Conservation (phyloP, 23 tunicate genomes). For the Halocynthia roretzi region DNA sequence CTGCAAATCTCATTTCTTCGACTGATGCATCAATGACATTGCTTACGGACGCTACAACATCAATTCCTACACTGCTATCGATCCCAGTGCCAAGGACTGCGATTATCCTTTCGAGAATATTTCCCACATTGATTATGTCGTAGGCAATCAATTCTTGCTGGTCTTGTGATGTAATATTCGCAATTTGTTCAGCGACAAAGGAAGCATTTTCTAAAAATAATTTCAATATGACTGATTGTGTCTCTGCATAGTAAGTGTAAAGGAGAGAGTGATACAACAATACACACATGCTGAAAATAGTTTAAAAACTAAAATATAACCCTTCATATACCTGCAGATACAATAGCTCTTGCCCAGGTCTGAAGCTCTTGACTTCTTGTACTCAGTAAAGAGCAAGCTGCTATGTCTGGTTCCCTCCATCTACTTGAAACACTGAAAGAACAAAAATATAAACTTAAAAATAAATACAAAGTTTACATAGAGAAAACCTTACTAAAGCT, state of each 20-base stretch:
- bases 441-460: not conserved
- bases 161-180: constrained; percentile 11
- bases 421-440: not conserved
- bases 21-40: constrained; percentile 19
- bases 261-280: no score
- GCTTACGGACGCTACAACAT: constrained; percentile 13
- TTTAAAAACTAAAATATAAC: no score
- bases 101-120: not conserved
- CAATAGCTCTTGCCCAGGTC: not conserved
- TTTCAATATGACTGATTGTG: no score
- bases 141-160: constrained; percentile 16
- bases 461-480: not conserved
- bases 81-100: constrained; percentile 7
- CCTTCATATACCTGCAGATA: not conserved
- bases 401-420: not conserved
- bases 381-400: not conserved
- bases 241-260: no score
- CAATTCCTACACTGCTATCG: not conserved
- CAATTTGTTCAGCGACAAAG: constrained; percentile 6
- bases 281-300: no score
- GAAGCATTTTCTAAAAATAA: constrained; percentile 31
- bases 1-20: constrained; percentile 24
- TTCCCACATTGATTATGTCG: constrained; percentile 19
- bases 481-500: not conserved
- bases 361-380: constrained; percentile 6